Evolutionary conservation across 1,140 invertebrate species (phyloP).

Genomic region (Neodiprion fabricii): DNA sequence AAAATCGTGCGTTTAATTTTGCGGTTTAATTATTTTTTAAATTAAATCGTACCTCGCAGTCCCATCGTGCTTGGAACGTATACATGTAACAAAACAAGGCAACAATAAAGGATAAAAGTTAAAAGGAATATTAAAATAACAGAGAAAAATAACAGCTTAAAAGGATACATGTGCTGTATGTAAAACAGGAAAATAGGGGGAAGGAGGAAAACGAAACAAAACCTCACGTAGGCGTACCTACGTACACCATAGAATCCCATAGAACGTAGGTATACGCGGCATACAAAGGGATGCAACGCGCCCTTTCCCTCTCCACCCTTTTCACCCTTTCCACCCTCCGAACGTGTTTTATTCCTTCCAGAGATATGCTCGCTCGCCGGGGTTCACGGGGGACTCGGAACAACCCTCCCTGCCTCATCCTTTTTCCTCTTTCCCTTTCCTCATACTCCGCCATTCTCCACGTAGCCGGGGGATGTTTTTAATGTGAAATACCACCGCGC

Average conservation of each 20-base stretch:
- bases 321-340: constrained; percentile 1
- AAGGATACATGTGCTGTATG: not conserved
- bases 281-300: constrained; percentile 8
- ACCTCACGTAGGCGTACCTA: not conserved
- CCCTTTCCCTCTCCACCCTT: not conserved
- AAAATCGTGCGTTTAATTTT: constrained; percentile 45
- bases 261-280: not conserved
- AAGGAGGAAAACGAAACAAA: not conserved
- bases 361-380: constrained; percentile 37
- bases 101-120: not conserved
- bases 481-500: constrained; percentile 37
- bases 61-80: not conserved
- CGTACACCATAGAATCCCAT: not conserved
- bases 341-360: constrained; percentile 44
- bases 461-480: constrained; percentile 34
- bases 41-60: constrained; percentile 40
- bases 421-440: too few relatives aligned
- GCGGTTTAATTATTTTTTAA: constrained; percentile 57
- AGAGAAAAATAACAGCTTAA: not conserved
- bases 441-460: too few relatives aligned
- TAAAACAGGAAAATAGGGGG: not conserved
- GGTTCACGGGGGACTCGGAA: constrained; percentile 20
- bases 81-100: not conserved
- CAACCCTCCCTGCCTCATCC: not conserved
- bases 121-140: not conserved